phyloP scores from a whole-genome alignment of 2,113 vertebrate genomes.

The Entomyzon cyanotis region DNA sequence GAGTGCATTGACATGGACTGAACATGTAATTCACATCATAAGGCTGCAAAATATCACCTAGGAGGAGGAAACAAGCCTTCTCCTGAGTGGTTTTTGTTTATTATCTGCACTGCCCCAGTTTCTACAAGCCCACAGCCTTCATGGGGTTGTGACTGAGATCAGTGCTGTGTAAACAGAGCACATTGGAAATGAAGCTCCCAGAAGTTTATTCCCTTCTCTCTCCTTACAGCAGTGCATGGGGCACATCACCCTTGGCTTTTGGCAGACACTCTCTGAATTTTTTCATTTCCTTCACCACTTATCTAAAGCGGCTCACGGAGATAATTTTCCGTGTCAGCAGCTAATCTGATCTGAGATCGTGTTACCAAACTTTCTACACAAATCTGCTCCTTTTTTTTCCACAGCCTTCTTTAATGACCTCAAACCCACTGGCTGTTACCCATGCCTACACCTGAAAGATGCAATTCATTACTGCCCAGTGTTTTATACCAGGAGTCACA shows the following conservation, averaged over 20 bases:
- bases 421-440: neutral
- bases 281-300: neutral
- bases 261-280: neutral
- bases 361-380: neutral
- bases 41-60: neutral
- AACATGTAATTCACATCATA: neutral
- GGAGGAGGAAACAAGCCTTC: neutral
- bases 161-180: neutral
- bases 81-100: neutral
- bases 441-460: neutral
- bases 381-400: neutral
- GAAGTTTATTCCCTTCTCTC: neutral
- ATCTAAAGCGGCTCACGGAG: neutral
- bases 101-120: neutral
- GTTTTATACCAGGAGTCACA: neutral
- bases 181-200: accelerated
- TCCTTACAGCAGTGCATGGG: neutral
- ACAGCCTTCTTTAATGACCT: neutral
- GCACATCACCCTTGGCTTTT: neutral
- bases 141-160: neutral
- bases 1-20: neutral
- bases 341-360: neutral
- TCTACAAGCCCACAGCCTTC: neutral
- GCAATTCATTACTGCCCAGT: neutral
- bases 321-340: constrained; percentile 17